Percentiles rank a stretch among this genome's conserved stretches.
phyloP scores from a whole-genome alignment of 1,140 invertebrate genomes.

The Neodiprion lecontei region DNA sequence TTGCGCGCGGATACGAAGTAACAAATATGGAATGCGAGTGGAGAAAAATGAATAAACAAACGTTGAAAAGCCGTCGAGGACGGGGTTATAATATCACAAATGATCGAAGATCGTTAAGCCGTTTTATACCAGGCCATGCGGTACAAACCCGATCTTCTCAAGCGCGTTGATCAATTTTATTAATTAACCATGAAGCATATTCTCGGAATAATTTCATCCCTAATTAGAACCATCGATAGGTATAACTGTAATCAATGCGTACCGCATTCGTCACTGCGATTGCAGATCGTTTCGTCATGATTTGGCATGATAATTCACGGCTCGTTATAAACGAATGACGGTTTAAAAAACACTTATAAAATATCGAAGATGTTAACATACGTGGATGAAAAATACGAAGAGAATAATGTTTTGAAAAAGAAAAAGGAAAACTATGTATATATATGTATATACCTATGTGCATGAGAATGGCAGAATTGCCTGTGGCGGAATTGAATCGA shows the following conservation, averaged over 20 bases:
- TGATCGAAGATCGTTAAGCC: slow-evolving; percentile 1
- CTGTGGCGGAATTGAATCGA: not conserved
- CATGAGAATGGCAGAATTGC: not conserved
- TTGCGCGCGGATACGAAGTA: not conserved
- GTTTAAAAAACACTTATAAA: not conserved
- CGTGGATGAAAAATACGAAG: too few relatives aligned
- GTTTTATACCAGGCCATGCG: not conserved
- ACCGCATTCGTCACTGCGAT: not conserved
- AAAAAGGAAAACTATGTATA: not conserved
- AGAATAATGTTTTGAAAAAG: too few relatives aligned
- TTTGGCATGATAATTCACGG: not conserved
- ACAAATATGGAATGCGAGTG: not conserved
- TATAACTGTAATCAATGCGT: not conserved
- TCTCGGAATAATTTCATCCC: not conserved
- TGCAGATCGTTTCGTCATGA: not conserved
- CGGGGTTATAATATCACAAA: not conserved
- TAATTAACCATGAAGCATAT: not conserved
- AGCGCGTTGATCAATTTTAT: not conserved
- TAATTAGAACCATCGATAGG: not conserved
- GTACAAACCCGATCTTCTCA: not conserved
- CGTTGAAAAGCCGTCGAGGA: not conserved
- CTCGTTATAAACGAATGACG: not conserved
- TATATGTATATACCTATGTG: not conserved
- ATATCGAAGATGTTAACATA: not conserved
- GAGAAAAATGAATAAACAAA: not conserved